Evolutionary conservation across 2,113 vertebrate species (phyloP).

Genomic region (Spea bombifrons): DNA sequence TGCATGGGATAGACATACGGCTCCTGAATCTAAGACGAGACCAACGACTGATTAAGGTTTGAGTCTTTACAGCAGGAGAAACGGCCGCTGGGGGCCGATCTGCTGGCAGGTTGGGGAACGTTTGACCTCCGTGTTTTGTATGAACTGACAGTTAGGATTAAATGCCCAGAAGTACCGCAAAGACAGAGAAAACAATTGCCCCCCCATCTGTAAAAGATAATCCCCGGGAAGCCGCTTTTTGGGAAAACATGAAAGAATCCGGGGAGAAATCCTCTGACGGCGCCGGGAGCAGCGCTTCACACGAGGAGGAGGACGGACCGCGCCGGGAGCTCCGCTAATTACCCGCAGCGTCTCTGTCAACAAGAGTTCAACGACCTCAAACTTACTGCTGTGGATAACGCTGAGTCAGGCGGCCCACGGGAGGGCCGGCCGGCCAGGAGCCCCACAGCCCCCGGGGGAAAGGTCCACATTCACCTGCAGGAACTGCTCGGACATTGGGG

Average conservation of each 20-base stretch:
- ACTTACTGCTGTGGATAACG: not conserved
- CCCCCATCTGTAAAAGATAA: not conserved
- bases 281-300: not conserved
- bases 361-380: slow-evolving; percentile 7
- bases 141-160: not conserved
- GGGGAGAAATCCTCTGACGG: not conserved
- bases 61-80: too few species aligned
- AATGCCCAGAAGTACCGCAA: not conserved
- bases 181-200: not conserved
- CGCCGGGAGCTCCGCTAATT: not conserved
- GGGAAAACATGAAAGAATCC: slow-evolving; percentile 1
- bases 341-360: slow-evolving; percentile 5
- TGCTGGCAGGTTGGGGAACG: too few species aligned
- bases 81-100: too few species aligned
- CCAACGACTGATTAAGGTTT: too few species aligned
- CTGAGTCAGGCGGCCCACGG: not conserved
- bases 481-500: too few species aligned
- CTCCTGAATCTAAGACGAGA: too few species aligned
- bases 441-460: not conserved
- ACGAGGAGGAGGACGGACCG: not conserved
- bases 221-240: not conserved
- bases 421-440: not conserved
- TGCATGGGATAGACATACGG: too few species aligned
- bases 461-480: too few species aligned
- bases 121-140: too few species aligned